Conservation (phyloP, 2,797 vertebrate species). For the Apogon talboti region DNA sequence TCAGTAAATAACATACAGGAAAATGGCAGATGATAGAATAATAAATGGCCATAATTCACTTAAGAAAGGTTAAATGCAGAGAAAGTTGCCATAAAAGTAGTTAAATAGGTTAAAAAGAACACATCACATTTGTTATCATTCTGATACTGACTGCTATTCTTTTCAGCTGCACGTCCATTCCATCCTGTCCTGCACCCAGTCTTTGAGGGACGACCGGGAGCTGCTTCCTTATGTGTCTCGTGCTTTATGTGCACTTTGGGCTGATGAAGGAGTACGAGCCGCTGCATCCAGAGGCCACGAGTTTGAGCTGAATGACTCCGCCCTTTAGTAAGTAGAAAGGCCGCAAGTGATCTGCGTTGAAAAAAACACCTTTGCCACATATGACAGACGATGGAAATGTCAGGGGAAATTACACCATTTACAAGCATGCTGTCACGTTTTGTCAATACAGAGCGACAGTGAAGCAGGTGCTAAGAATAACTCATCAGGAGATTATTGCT, state of each 20-base stretch:
- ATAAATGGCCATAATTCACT: too few relatives aligned
- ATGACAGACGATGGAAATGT: slow-evolving; percentile 48
- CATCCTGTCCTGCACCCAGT: slow-evolving; percentile 82
- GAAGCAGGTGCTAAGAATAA: slow-evolving; percentile 30
- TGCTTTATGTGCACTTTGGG: slow-evolving; percentile 82
- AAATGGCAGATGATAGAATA: too few relatives aligned
- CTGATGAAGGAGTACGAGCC: slow-evolving; percentile 78
- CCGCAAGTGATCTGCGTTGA: slow-evolving; percentile 17
- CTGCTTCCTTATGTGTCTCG: slow-evolving; percentile 82
- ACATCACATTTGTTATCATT: too few relatives aligned
- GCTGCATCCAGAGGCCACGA: slow-evolving; percentile 79
- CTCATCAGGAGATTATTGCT: slow-evolving; percentile 52
- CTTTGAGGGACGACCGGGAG: slow-evolving; percentile 81
- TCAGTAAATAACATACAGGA: too few relatives aligned
- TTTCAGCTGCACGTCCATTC: slow-evolving; percentile 78
- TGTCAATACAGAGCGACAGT: slow-evolving; percentile 28
- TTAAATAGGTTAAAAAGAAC: too few relatives aligned
- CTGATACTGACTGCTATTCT: background rate
- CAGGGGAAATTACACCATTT: slow-evolving; percentile 46
- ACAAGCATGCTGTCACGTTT: slow-evolving; percentile 19
- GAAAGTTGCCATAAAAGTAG: too few relatives aligned
- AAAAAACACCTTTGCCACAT: slow-evolving; percentile 15
- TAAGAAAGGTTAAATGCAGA: too few relatives aligned
- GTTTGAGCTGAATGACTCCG: slow-evolving; percentile 86
- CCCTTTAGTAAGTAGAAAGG: slow-evolving; percentile 83